Conservation (phyloP, 2,113 vertebrate species). For the Sceloporus tristichus region DNA sequence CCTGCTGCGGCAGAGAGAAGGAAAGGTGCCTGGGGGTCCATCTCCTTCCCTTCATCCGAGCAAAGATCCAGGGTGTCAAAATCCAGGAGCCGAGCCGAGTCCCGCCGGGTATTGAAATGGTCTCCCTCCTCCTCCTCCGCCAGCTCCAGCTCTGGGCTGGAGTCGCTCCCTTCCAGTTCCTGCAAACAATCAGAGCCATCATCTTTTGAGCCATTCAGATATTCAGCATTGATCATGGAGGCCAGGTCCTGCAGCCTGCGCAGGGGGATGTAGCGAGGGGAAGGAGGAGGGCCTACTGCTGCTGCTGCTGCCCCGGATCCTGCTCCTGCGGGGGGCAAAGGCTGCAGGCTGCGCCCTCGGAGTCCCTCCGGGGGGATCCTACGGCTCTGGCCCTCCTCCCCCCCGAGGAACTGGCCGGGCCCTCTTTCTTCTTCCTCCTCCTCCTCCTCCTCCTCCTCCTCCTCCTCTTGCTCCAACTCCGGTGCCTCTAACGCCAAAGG, state of each 20-base stretch:
- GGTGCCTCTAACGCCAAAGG: conserved; percentile 80
- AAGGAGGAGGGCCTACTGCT: conserved; percentile 78
- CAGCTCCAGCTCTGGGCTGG: conserved; percentile 67
- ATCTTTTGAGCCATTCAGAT: conserved; percentile 78
- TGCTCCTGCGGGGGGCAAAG: conserved; percentile 72
- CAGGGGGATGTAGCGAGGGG: conserved; percentile 86
- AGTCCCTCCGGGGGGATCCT: conserved; percentile 76
- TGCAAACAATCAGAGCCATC: conserved; percentile 76
- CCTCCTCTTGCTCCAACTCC: conserved; percentile 59
- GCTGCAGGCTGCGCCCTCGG: conserved; percentile 72
- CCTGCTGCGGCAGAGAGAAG: conserved; percentile 63
- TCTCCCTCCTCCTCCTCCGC: conserved; percentile 58
- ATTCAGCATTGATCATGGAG: conserved; percentile 88
- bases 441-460: too few species aligned
- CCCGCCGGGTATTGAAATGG: not conserved
- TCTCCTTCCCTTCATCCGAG: conserved; percentile 70
- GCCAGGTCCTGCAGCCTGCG: conserved; percentile 89
- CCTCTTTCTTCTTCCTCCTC: conserved; percentile 50
- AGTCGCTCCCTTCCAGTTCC: conserved; percentile 73
- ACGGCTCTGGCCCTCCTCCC: conserved; percentile 79
- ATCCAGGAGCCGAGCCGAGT: conserved; percentile 60
- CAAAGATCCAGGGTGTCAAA: conserved; percentile 66
- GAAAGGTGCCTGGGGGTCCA: conserved; percentile 51
- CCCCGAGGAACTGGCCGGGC: conserved; percentile 69
- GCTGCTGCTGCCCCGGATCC: conserved; percentile 71